Evolutionary conservation across 2,113 vertebrate genomes (phyloP).

Genomic region (Furnarius figulus): DNA sequence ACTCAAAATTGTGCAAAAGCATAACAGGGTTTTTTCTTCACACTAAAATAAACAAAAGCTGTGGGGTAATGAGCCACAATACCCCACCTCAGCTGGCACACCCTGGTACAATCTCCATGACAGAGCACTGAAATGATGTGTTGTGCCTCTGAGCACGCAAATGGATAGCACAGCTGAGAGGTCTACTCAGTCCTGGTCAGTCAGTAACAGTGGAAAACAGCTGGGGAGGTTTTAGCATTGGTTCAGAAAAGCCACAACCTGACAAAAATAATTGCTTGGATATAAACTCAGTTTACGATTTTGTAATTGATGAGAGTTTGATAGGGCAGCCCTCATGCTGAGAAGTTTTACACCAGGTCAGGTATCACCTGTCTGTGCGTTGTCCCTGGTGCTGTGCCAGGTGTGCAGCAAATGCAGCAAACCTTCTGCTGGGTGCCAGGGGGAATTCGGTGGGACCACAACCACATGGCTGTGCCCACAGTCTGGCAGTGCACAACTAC

Average conservation of each 20-base stretch:
- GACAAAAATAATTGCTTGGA: neutral
- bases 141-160: neutral
- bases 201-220: neutral
- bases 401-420: neutral
- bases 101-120: rapidly evolving
- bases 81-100: neutral
- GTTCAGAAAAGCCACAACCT: neutral
- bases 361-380: neutral
- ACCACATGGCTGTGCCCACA: rapidly evolving
- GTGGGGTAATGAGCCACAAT: neutral
- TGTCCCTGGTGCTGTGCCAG: neutral
- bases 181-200: neutral
- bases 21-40: neutral
- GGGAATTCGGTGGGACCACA: neutral
- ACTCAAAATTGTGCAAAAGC: neutral
- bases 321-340: neutral
- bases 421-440: neutral
- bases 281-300: neutral
- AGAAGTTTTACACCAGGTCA: neutral
- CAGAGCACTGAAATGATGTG: neutral
- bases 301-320: neutral
- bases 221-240: neutral
- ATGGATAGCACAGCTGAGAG: neutral
- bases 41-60: neutral
- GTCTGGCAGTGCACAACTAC: neutral